phyloP scores from a whole-genome alignment of 2,113 vertebrate species.

The Rhinopomastus cyanomelas region DNA sequence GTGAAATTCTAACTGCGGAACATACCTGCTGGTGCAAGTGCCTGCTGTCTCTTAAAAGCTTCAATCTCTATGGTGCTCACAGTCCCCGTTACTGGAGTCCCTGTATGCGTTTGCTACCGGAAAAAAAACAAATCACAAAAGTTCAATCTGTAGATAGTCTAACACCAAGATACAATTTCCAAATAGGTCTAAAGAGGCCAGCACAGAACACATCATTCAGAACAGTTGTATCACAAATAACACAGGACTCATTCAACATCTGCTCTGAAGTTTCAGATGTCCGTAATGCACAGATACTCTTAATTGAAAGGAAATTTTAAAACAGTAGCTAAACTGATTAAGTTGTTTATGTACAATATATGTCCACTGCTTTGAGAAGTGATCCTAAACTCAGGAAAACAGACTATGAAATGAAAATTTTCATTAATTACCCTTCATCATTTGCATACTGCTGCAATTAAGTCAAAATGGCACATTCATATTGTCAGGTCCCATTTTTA shows the following conservation, averaged over 20 bases:
- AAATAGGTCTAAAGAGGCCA: not conserved
- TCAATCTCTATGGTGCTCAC: constrained; percentile 87
- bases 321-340: not conserved
- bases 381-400: not conserved
- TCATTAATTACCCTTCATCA: not conserved
- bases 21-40: constrained; percentile 89
- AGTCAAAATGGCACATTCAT: not conserved
- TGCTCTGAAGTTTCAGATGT: not conserved
- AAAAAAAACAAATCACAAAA: constrained; percentile 59
- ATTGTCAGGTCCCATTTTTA: too few species aligned
- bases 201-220: not conserved
- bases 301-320: not conserved
- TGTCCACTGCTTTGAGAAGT: not conserved
- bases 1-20: not conserved
- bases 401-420: not conserved
- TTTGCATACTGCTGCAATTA: not conserved
- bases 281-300: not conserved
- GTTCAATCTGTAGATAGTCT: not conserved
- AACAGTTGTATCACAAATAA: not conserved
- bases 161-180: not conserved
- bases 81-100: constrained; percentile 75
- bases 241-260: not conserved
- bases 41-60: constrained; percentile 93
- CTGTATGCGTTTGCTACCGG: constrained; percentile 83
- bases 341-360: not conserved